Conservation (phyloP, 2,888 invertebrate species). For the Gandaritis pyraliata region DNA sequence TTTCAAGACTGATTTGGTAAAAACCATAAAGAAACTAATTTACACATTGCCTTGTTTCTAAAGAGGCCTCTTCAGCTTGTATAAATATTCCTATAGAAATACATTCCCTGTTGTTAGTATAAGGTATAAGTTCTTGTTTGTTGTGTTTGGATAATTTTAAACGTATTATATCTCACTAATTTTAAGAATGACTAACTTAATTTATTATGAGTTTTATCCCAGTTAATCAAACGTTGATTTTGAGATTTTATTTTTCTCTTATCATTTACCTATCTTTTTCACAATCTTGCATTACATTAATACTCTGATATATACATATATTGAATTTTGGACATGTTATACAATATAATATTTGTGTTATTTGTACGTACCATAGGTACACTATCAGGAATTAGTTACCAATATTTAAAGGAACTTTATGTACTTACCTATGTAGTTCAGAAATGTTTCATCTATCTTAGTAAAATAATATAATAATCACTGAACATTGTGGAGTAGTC, state of each 20-base stretch:
- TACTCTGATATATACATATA: too few species aligned
- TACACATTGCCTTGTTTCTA: background rate
- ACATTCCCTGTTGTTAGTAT: slow-evolving; percentile 19
- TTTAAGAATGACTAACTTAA: background rate
- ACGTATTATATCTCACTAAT: background rate
- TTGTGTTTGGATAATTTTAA: slow-evolving; percentile 24
- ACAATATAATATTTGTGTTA: background rate
- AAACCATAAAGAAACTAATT: background rate
- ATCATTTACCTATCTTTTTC: too few species aligned
- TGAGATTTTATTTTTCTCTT: too few species aligned
- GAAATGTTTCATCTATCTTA: background rate
- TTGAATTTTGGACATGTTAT: background rate
- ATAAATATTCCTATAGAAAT: slow-evolving; percentile 5
- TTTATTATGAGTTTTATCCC: background rate
- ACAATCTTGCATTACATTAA: too few species aligned
- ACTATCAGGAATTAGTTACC: background rate
- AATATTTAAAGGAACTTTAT: slow-evolving; percentile 2
- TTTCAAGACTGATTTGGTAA: slow-evolving; percentile 23
- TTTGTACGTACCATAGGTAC: background rate
- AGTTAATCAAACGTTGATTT: too few species aligned
- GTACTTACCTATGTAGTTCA: too few species aligned
- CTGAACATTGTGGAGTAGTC: slow-evolving; percentile 1
- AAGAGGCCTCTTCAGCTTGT: background rate
- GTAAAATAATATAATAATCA: background rate
- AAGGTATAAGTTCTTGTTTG: slow-evolving; percentile 18